Evolutionary conservation across 2,797 vertebrate genomes (phyloP).

Genomic region (Hyperoplus lanceolatus): DNA sequence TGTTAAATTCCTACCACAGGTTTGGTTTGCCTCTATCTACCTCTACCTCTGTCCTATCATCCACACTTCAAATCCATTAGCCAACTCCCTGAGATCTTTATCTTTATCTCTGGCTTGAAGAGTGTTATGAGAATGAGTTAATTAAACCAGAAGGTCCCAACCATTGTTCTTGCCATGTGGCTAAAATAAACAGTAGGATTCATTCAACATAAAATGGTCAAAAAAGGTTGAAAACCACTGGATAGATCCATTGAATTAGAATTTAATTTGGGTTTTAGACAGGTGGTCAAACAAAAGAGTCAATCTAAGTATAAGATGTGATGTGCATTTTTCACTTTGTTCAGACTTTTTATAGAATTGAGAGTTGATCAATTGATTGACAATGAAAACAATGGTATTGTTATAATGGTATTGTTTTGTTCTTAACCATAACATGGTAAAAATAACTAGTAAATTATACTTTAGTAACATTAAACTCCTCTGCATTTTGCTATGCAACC

Average conservation of each 20-base stretch:
- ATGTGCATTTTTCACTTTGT: not conserved
- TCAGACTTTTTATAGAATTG: not conserved
- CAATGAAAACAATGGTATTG: not conserved
- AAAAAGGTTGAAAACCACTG: not conserved
- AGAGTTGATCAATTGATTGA: not conserved
- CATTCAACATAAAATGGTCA: not conserved
- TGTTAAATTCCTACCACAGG: slow-evolving; percentile 76
- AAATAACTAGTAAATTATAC: not conserved
- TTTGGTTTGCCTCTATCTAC: slow-evolving; percentile 79
- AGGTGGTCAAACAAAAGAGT: too few species aligned
- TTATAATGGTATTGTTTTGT: not conserved
- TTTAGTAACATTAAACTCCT: not conserved
- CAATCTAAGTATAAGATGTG: too few species aligned
- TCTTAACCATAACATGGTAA: not conserved
- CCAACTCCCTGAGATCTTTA: not conserved
- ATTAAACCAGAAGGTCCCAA: slow-evolving; percentile 7
- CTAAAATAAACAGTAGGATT: not conserved
- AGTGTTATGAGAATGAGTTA: not conserved
- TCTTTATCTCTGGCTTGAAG: not conserved
- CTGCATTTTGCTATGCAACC: not conserved
- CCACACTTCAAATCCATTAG: not conserved
- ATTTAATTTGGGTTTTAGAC: not conserved
- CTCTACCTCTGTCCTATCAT: slow-evolving; percentile 18
- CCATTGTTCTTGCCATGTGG: not conserved
- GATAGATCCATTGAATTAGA: not conserved